These are phyloP conservation scores for Steinernema feltiae DNA, from an alignment of 1,140 invertebrate species.

Conservation along the genomic window DNA sequence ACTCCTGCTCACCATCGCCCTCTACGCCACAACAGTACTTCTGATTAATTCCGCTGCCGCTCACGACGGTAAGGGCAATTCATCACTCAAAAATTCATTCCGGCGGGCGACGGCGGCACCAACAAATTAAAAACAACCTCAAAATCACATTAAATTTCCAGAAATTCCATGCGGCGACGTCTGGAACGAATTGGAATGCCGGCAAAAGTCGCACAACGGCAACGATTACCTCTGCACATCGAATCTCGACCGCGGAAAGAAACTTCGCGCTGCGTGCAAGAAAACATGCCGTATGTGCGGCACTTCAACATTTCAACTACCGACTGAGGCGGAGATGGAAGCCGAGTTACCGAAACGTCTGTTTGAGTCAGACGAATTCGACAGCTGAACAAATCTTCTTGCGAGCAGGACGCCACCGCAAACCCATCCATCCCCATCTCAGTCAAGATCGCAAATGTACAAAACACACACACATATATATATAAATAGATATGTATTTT, in stretches of 20 bases:
- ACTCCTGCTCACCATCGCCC: background rate
- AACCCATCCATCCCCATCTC: conserved; percentile 9
- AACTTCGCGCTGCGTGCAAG: conserved; percentile 2
- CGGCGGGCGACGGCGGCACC: no score
- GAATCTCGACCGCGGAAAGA: background rate
- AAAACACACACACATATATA: background rate
- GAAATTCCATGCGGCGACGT: background rate
- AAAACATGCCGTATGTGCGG: background rate
- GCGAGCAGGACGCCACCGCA: background rate
- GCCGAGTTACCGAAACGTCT: background rate
- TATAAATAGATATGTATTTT: background rate
- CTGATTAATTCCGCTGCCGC: background rate
- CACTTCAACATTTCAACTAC: no score
- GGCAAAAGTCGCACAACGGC: background rate
- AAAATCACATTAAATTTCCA: background rate
- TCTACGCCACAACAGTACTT: background rate
- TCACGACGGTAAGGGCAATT: background rate
- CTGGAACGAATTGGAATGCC: background rate
- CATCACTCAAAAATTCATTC: background rate
- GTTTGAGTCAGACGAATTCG: background rate
- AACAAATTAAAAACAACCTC: background rate
- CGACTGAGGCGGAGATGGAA: background rate
- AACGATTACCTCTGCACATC: background rate
- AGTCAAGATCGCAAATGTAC: background rate
- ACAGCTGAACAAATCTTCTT: no score